Conservation (phyloP, 2,888 invertebrate species). For the Plutella xylostella region DNA sequence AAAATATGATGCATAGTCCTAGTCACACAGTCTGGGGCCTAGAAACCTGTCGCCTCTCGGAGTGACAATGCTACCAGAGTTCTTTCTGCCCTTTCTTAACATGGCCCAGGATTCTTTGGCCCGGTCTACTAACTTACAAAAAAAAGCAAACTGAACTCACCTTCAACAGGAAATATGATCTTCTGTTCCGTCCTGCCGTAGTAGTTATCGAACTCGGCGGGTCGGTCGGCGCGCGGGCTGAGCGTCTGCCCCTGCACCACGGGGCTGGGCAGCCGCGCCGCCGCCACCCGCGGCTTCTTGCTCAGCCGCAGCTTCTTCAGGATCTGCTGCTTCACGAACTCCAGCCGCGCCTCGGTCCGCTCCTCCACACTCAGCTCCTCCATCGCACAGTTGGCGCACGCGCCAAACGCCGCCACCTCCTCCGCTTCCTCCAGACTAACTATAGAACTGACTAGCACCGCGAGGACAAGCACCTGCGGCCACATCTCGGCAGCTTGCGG, state of each 20-base stretch:
- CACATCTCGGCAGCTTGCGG: slow-evolving; percentile 32
- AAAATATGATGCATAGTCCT: no score
- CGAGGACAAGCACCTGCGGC: slow-evolving; percentile 35
- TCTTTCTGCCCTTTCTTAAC: no score
- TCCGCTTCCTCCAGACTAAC: slow-evolving; percentile 32
- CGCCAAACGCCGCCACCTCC: slow-evolving; percentile 27
- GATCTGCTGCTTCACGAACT: slow-evolving; percentile 88
- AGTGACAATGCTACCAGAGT: no score
- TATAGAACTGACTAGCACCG: slow-evolving; percentile 36
- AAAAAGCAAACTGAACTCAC: no score
- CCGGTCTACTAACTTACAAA: no score
- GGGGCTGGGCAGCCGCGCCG: slow-evolving; percentile 78
- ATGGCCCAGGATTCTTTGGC: no score
- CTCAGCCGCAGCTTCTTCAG: slow-evolving; percentile 82
- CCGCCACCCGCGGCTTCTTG: slow-evolving; percentile 76
- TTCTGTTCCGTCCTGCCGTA: slow-evolving; percentile 88
- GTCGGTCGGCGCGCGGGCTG: slow-evolving; percentile 67
- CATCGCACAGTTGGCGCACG: slow-evolving; percentile 50
- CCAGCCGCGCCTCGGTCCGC: slow-evolving; percentile 77
- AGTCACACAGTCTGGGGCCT: no score
- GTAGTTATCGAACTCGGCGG: slow-evolving; percentile 78
- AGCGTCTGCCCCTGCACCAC: slow-evolving; percentile 79
- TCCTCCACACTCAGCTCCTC: slow-evolving; percentile 63
- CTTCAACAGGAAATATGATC: slow-evolving; percentile 83
- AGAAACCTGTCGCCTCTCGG: no score